These are phyloP conservation scores for Stratiolaelaps scimitus DNA, from an alignment of 1,140 invertebrate genomes.

Conservation along the genomic window DNA sequence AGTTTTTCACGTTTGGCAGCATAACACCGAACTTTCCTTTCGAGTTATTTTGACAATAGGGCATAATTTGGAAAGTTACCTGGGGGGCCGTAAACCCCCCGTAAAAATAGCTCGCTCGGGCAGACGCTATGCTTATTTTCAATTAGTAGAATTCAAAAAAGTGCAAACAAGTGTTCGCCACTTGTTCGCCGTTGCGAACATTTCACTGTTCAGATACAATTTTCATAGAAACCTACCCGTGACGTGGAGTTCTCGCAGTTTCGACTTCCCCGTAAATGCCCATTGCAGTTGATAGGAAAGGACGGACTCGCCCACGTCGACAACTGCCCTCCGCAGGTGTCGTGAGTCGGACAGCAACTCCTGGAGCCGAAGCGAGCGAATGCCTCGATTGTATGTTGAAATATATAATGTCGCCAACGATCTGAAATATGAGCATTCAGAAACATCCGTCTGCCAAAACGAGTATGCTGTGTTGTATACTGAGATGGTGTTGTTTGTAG, in stretches of 20 bases:
- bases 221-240: conserved; percentile 4
- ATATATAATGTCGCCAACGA: conserved; percentile 4
- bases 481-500: too few relatives aligned
- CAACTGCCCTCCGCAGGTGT: conserved; percentile 5
- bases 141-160: not conserved
- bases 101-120: too few relatives aligned
- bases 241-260: conserved; percentile 22
- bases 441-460: too few relatives aligned
- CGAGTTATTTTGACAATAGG: too few relatives aligned
- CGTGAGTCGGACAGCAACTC: conserved; percentile 2
- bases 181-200: too few relatives aligned
- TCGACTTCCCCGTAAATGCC: conserved; percentile 1
- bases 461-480: too few relatives aligned
- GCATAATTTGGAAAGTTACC: too few relatives aligned
- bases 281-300: conserved; percentile 27
- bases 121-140: not conserved
- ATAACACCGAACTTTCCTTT: too few relatives aligned
- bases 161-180: not conserved
- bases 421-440: not conserved
- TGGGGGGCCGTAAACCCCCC: too few relatives aligned
- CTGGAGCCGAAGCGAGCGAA: not conserved
- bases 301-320: conserved; percentile 11
- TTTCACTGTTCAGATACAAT: too few relatives aligned
- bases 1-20: too few relatives aligned
- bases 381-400: conserved; percentile 12